Evolutionary conservation across 2,797 vertebrate genomes (phyloP).

Genomic region (Halcyon chelicuti): DNA sequence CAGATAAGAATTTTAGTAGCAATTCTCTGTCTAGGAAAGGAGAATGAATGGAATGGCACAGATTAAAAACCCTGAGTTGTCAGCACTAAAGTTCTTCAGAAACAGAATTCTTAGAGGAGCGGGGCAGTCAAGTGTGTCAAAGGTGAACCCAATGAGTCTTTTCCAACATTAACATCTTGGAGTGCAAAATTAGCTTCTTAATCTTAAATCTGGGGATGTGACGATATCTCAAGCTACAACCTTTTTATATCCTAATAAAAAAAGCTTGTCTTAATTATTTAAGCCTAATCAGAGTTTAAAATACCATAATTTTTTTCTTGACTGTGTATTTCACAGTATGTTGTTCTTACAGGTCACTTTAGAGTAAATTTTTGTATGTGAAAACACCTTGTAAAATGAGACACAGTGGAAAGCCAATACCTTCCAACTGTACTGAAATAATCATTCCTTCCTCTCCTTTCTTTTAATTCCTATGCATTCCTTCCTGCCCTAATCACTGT

Average conservation of each 20-base stretch:
- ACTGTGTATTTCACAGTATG: background rate
- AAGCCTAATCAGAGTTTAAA: background rate
- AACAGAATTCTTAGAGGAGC: background rate
- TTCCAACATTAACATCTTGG: background rate
- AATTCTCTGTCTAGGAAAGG: background rate
- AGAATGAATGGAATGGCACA: background rate
- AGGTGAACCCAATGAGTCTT: background rate
- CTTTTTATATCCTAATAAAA: background rate
- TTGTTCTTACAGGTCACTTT: background rate
- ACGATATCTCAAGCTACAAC: background rate
- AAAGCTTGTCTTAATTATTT: background rate
- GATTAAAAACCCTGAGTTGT: background rate
- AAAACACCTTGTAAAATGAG: background rate
- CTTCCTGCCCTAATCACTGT: background rate
- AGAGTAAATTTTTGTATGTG: background rate
- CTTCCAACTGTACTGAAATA: background rate
- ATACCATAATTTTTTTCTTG: background rate
- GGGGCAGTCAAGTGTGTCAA: conserved; percentile 9
- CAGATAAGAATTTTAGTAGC: background rate
- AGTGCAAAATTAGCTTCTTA: background rate
- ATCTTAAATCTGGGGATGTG: background rate
- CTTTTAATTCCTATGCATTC: background rate
- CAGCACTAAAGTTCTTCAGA: background rate
- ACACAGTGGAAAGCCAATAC: background rate
- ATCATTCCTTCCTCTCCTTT: background rate